Conservation (phyloP, 64 coral and sea anemone genomes). For the Porites lutea region DNA sequence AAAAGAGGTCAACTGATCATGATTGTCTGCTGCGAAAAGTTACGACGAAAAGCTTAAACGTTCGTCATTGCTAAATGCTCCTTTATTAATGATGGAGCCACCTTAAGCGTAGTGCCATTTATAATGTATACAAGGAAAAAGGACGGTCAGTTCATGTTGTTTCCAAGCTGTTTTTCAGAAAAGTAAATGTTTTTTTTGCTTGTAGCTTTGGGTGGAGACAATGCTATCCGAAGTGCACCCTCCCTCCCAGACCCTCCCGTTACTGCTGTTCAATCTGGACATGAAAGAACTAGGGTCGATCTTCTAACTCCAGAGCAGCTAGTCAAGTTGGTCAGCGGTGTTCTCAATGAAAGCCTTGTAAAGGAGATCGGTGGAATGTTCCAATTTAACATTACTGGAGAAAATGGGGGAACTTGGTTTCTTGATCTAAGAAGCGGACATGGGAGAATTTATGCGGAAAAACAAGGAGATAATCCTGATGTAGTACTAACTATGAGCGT, state of each 20-base stretch:
- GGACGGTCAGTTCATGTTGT: too few relatives aligned
- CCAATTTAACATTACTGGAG: conserved; percentile 87
- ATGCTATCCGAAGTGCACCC: neutral
- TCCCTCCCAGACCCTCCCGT: conserved; percentile 3
- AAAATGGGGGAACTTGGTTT: conserved; percentile 84
- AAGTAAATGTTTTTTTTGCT: neutral
- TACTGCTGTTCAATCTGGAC: neutral
- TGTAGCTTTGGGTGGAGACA: neutral
- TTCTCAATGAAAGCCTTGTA: conserved; percentile 78
- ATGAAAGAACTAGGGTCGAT: neutral
- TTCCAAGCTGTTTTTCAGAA: too few relatives aligned
- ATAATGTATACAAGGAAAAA: too few relatives aligned
- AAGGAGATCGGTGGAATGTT: conserved; percentile 80
- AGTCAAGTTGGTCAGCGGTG: conserved; percentile 68
- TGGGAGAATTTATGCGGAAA: conserved; percentile 61
- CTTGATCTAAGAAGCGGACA: conserved; percentile 81
- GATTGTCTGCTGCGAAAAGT: too few relatives aligned
- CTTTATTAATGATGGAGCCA: too few relatives aligned
- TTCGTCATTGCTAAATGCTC: too few relatives aligned
- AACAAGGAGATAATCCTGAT: conserved; percentile 57
- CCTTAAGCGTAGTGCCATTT: too few relatives aligned
- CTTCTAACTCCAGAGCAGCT: conserved; percentile 75
- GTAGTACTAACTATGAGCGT: conserved; percentile 80
- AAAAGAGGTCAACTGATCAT: too few relatives aligned
- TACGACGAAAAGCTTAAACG: too few relatives aligned